Evolutionary conservation across 1,140 invertebrate genomes (phyloP).

Genomic region (Leptinotarsa defecta): DNA sequence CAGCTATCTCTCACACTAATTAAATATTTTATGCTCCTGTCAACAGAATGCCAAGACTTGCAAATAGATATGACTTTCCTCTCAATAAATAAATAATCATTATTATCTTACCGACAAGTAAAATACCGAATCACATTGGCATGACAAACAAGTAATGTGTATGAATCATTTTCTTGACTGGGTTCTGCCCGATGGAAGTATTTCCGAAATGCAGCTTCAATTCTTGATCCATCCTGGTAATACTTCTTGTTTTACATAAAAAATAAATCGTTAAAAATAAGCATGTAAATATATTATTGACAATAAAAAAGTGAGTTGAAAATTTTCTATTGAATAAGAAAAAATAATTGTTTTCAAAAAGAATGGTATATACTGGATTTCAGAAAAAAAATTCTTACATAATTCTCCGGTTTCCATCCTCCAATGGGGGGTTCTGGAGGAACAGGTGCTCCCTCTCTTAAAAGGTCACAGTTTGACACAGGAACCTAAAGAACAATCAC

Average conservation of each 20-base stretch:
- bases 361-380: background rate
- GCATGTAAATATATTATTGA: no score
- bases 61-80: no score
- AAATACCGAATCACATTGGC: conserved; percentile 99
- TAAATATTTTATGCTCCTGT: no score
- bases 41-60: no score
- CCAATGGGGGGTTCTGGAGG: conserved; percentile 89
- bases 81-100: no score
- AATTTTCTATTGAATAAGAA: background rate
- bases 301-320: no score
- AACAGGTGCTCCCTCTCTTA: conserved; percentile 94
- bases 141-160: conserved; percentile 95
- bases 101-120: conserved; percentile 81
- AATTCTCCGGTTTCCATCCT: conserved; percentile 81
- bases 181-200: conserved; percentile 90
- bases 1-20: no score
- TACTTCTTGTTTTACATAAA: conserved; percentile 72
- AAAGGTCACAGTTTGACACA: conserved; percentile 69
- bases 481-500: conserved; percentile 53
- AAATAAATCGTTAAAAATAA: no score
- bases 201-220: conserved; percentile 94
- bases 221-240: conserved; percentile 91
- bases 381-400: conserved; percentile 62
- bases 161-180: conserved; percentile 80
- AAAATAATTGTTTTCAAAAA: background rate